Percentiles rank a stretch among this genome's conserved stretches.
These are phyloP conservation scores for Parauchenoglanis punctatus DNA, from an alignment of 2,797 vertebrate genomes.

Conservation along the genomic window DNA sequence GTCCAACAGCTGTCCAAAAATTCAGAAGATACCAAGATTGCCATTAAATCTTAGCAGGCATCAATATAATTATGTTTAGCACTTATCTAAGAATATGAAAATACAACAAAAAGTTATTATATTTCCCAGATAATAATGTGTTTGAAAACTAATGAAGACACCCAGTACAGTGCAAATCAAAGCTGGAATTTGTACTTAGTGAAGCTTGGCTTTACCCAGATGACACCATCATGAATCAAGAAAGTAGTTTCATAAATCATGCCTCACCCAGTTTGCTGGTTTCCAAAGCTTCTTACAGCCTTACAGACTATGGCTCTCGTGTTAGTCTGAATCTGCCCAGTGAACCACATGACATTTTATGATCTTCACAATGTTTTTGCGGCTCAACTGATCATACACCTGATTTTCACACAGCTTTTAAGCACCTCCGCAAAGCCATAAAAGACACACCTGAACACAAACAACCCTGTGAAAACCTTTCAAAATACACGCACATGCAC, in stretches of 20 bases:
- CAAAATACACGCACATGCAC: background rate
- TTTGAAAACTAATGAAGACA: background rate
- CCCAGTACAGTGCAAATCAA: background rate
- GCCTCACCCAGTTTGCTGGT: constrained; percentile 9
- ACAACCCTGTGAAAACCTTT: background rate
- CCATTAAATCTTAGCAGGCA: background rate
- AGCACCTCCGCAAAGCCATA: constrained; percentile 1
- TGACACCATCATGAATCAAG: constrained; percentile 23
- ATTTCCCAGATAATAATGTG: background rate
- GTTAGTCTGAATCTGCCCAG: background rate
- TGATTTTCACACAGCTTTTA: constrained; percentile 17
- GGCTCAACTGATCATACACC: background rate
- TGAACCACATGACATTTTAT: background rate
- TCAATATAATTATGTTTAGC: background rate
- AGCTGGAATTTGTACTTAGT: constrained; percentile 1
- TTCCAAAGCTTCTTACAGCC: background rate
- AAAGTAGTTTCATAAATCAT: constrained; percentile 29
- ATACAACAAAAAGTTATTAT: background rate
- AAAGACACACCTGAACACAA: constrained; percentile 17
- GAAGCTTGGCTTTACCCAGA: constrained; percentile 16
- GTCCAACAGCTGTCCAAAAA: background rate
- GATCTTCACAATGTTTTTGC: constrained; percentile 2
- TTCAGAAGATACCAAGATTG: background rate
- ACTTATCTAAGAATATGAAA: background rate
- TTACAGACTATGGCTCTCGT: background rate